A percentile compares a stretch with the other conserved stretches of the same genome.
phyloP scores from a whole-genome alignment of 2,797 vertebrate species.

The Pseudomugil gertrudae region DNA sequence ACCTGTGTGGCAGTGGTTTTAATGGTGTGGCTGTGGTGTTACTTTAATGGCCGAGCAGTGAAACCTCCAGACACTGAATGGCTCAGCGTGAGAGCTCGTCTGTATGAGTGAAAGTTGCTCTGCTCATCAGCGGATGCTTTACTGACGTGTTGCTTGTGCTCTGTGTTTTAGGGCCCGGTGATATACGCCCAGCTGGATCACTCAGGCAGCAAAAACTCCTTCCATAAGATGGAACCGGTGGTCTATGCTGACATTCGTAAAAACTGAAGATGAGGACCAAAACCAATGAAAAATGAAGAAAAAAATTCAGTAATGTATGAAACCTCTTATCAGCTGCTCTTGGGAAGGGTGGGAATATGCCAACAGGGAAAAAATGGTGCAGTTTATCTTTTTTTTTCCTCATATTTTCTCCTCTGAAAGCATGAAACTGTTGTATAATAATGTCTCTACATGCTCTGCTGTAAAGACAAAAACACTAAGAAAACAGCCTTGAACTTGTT shows the following conservation, averaged over 20 bases:
- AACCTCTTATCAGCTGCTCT: conserved; percentile 72
- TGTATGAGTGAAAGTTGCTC: not conserved
- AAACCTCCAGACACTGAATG: no score
- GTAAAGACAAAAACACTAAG: conserved; percentile 26
- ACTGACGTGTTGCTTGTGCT: not conserved
- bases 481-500: conserved; percentile 12
- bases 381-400: conserved; percentile 23
- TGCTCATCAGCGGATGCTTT: not conserved
- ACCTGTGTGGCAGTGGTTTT: no score
- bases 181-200: conserved; percentile 96
- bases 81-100: no score
- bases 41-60: no score
- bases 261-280: conserved; percentile 82
- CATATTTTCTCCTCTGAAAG: conserved; percentile 54
- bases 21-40: no score
- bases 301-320: conserved; percentile 52
- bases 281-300: conserved; percentile 6
- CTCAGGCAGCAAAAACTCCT: conserved; percentile 90
- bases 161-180: conserved; percentile 86
- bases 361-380: conserved; percentile 62
- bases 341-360: conserved; percentile 59
- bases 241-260: conserved; percentile 95
- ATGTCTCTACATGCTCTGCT: conserved; percentile 54
- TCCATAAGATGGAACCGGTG: conserved; percentile 96
- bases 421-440: conserved; percentile 56